phyloP scores from a whole-genome alignment of 2,113 vertebrate genomes.

The Electrona antarctica region DNA sequence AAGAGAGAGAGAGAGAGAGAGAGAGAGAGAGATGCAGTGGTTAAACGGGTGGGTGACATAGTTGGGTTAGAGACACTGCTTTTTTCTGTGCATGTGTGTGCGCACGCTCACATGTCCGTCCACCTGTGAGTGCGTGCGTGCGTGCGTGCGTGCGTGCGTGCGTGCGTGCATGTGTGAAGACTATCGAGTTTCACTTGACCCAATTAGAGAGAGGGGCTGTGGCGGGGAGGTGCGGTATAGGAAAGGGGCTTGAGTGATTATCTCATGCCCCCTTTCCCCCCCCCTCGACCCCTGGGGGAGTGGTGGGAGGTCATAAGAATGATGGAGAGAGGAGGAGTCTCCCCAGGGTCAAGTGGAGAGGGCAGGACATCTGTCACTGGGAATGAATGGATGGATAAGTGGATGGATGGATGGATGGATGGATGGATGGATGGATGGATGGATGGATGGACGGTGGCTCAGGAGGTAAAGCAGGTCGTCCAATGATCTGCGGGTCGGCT shows the following conservation, averaged over 20 bases:
- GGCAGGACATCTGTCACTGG: neutral
- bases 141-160: neutral
- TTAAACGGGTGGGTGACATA: no score
- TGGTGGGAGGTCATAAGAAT: neutral
- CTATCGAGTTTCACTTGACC: constrained; percentile 43
- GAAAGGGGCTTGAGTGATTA: constrained; percentile 23
- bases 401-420: neutral
- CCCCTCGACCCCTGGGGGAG: neutral
- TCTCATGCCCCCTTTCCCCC: neutral
- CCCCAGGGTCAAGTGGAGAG: constrained; percentile 20
- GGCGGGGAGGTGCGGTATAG: neutral
- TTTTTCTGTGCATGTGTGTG: neutral
- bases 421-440: neutral
- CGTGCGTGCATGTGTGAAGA: neutral
- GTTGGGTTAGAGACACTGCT: no score
- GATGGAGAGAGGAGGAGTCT: neutral
- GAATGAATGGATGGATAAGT: neutral
- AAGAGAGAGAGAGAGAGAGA: no score
- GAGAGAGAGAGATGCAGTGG: no score
- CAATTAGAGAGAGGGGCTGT: constrained; percentile 17
- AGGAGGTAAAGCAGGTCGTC: no score
- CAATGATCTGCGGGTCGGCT: no score
- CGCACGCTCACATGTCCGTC: neutral
- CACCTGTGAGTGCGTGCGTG: constrained; percentile 11
- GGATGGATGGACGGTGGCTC: no score